These are phyloP conservation scores for Lepidochrysops patricia DNA, from an alignment of 2,888 invertebrate genomes.

Conservation along the genomic window DNA sequence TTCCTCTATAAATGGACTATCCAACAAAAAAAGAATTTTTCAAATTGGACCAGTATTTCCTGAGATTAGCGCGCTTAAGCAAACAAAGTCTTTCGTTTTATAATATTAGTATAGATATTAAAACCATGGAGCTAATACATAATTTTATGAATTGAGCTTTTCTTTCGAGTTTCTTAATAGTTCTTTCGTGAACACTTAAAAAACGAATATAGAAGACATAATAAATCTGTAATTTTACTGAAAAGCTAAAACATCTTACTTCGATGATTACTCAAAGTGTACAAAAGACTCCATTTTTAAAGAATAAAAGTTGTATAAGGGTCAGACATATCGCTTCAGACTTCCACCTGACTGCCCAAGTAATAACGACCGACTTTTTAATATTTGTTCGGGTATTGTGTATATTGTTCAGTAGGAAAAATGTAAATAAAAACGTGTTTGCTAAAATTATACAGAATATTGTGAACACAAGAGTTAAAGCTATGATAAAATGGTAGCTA, in stretches of 20 bases:
- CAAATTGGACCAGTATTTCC: no score
- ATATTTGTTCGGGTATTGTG: constrained; percentile 11
- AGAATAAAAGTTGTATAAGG: constrained; percentile 7
- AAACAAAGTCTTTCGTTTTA: no score
- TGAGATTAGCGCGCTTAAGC: no score
- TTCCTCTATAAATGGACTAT: no score
- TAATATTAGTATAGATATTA: no score
- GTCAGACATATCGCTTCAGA: constrained; percentile 11
- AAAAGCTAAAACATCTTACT: constrained; percentile 4
- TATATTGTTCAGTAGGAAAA: not conserved
- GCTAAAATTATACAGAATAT: not conserved
- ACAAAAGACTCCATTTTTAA: constrained; percentile 8
- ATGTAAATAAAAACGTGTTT: not conserved
- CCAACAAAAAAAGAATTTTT: no score
- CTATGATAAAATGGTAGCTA: no score
- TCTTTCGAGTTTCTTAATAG: no score
- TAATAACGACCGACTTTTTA: constrained; percentile 11
- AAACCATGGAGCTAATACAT: no score
- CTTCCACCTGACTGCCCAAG: constrained; percentile 9
- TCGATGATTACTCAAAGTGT: not conserved
- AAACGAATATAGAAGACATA: not conserved
- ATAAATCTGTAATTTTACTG: not conserved
- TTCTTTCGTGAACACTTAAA: no score
- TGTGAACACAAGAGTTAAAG: not conserved
- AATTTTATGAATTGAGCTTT: no score